phyloP scores from a whole-genome alignment of 2,113 vertebrate species.

The Excalfactoria chinensis region DNA sequence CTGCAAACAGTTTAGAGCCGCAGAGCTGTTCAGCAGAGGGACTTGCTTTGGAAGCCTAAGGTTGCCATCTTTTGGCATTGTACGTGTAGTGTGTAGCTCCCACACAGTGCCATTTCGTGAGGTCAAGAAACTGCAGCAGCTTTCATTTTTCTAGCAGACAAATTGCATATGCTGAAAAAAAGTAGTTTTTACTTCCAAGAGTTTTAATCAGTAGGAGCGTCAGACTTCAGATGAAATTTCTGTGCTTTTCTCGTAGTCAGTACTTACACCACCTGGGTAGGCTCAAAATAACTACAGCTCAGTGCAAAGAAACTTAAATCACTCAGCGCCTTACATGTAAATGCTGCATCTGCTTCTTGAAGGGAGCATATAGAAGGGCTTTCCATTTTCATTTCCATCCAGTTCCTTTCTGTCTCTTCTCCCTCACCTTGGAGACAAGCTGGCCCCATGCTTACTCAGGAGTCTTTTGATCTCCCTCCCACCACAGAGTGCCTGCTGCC shows the following conservation, averaged over 20 bases:
- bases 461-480: background rate
- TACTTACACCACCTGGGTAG: background rate
- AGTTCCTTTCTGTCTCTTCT: background rate
- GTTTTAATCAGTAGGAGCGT: background rate
- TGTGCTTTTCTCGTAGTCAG: background rate
- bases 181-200: background rate
- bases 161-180: background rate
- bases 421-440: background rate
- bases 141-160: background rate
- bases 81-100: constrained; percentile 35
- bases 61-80: constrained; percentile 62
- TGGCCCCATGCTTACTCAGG: background rate
- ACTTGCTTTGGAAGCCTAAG: constrained; percentile 32
- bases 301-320: background rate
- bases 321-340: background rate
- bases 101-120: background rate
- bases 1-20: background rate
- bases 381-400: background rate
- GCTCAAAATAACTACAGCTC: background rate
- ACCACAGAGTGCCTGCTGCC: background rate
- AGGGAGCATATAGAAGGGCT: background rate
- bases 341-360: background rate
- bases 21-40: background rate
- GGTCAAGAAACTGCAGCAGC: background rate
- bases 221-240: background rate